Percentiles rank a stretch among this genome's conserved stretches.
These are phyloP conservation scores for Aythya baeri DNA, from an alignment of 2,113 vertebrate genomes.

Conservation along the genomic window DNA sequence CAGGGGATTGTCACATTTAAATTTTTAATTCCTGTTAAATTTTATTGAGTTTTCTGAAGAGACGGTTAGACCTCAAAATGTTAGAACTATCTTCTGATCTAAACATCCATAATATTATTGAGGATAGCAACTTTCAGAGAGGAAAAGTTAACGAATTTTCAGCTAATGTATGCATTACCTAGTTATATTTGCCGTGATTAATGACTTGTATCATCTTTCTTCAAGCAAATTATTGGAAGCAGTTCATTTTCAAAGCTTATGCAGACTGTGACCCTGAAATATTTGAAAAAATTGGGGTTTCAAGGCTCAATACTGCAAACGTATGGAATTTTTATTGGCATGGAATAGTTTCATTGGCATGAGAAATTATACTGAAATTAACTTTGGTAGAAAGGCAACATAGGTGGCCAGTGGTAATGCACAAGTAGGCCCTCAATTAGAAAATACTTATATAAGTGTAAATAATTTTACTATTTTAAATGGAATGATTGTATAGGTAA, in stretches of 20 bases:
- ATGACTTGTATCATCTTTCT: conserved; percentile 24
- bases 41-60: neutral
- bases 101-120: neutral
- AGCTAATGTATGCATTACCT: neutral
- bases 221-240: conserved; percentile 22
- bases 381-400: neutral
- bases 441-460: neutral
- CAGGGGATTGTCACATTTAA: neutral
- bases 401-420: neutral
- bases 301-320: neutral
- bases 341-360: neutral
- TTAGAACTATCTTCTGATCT: neutral
- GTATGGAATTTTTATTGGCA: neutral
- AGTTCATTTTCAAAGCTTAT: neutral
- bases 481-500: neutral
- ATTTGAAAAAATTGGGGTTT: neutral
- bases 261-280: neutral
- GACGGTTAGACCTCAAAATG: neutral
- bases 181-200: conserved; percentile 11
- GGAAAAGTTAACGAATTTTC: conserved; percentile 37
- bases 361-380: neutral
- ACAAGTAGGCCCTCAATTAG: neutral
- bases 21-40: neutral
- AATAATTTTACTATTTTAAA: neutral
- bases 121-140: neutral